Conservation (phyloP, 2,797 vertebrate genomes). For the Arremon aurantiirostris region DNA sequence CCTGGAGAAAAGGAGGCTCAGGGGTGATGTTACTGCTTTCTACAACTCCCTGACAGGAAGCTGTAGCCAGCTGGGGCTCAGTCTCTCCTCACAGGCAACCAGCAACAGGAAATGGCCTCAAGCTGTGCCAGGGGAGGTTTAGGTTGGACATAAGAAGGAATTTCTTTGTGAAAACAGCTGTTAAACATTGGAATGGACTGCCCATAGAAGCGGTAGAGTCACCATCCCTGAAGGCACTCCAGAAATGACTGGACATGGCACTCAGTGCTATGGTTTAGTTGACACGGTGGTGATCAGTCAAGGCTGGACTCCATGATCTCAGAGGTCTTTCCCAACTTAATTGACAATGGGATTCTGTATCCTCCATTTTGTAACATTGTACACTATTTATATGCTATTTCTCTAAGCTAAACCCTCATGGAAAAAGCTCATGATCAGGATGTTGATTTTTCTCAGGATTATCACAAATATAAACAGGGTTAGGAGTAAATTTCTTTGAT, state of each 20-base stretch:
- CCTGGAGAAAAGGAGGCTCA: not conserved
- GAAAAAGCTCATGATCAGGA: not conserved
- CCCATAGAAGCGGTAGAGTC: not conserved
- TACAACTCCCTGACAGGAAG: not conserved
- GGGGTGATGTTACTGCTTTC: not conserved
- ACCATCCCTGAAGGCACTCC: not conserved
- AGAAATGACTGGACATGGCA: not conserved
- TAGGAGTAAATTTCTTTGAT: not conserved
- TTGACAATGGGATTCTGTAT: not conserved
- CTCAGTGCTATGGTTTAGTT: not conserved
- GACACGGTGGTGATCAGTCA: not conserved
- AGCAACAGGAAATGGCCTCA: not conserved
- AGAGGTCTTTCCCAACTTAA: not conserved
- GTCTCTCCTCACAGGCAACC: not conserved
- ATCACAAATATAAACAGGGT: not conserved
- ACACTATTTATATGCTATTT: not conserved
- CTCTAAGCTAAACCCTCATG: not conserved
- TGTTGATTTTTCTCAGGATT: not conserved
- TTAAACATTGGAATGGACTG: not conserved
- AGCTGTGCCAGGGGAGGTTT: not conserved
- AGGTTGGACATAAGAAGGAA: not conserved
- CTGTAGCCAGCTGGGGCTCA: not conserved
- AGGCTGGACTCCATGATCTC: rapidly evolving
- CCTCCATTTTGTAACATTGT: not conserved
- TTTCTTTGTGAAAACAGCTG: not conserved